Percentiles rank a stretch among this genome's conserved stretches.
phyloP scores from a whole-genome alignment of 2,797 vertebrate genomes.

The Anas bernieri region DNA sequence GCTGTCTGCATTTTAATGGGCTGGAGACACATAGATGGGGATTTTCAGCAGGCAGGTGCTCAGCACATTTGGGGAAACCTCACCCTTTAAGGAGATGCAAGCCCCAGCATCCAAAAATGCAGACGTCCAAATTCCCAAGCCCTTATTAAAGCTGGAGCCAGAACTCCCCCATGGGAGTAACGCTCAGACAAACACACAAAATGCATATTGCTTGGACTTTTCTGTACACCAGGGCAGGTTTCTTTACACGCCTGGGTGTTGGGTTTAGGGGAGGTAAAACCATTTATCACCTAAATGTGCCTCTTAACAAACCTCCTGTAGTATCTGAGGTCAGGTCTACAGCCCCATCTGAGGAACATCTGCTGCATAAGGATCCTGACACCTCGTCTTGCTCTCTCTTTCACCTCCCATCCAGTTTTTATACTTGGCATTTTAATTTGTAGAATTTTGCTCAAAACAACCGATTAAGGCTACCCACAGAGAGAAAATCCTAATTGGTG shows the following conservation, averaged over 20 bases:
- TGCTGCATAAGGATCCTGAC: background rate
- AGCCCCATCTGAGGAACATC: background rate
- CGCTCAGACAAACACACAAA: background rate
- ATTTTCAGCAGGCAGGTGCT: background rate
- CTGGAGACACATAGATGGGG: background rate
- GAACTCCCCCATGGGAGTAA: background rate
- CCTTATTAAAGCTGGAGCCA: background rate
- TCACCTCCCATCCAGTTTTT: background rate
- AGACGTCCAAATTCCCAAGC: background rate
- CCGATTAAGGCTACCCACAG: background rate
- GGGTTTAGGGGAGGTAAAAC: background rate
- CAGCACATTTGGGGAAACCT: rapidly evolving
- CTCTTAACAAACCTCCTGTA: background rate
- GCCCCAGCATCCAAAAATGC: background rate
- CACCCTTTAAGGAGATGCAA: background rate
- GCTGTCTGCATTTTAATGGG: rapidly evolving
- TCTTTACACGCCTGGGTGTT: background rate
- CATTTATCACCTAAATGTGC: background rate
- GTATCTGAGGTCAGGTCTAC: background rate
- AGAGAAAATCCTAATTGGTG: background rate
- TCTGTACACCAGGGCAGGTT: background rate
- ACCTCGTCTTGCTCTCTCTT: background rate
- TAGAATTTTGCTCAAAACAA: background rate
- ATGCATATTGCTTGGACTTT: background rate
- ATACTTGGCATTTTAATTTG: background rate